Evolutionary conservation across 2,113 vertebrate species (phyloP), one percentile per base, ranked within the genome.

Genomic region (Mungos mungo): DNA sequence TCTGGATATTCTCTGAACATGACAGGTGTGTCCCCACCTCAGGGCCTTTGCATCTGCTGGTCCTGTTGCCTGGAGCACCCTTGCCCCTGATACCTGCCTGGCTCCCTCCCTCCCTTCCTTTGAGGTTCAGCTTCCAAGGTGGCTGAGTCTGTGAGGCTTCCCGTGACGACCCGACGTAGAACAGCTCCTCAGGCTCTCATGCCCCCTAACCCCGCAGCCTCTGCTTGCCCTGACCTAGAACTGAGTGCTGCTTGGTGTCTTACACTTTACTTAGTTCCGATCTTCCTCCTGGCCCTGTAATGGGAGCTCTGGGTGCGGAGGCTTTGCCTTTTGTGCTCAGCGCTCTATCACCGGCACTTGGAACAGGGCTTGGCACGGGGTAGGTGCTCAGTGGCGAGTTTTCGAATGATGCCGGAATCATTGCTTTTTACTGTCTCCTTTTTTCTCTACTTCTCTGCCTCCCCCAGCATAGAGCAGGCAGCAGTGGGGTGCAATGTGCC

Each of bases 41-140:
- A 54, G 52, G 76, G 54, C 77, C 92, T 95, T 85, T 85, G 93
- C 38, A 77, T 57, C 33, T 71, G 29, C 88, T 27, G 66, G 14
- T n/a, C 35, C 27, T 96, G 45, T 91, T 50, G 65, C 83, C 57
- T 16, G n/a, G 41, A 57, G 29, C 60, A n/a, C 33, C n/a, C 10
- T 33, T 38, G 50, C 25, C n/a, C 31, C 68, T 68, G 52, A 5
- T 21, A 4, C 6, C 66, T 65, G 50, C 71, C 57, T 60, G 66
- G 91, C 72, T 95, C 41, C 7, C 18, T 50, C 14, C 27, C 45
- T 38, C 19, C 33, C 38, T 86, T 57, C 74, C 45, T 92, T 84
- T 16, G 7, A 41, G n/a, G 52, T 0, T 38, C 2, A 6, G 68
- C 82, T 82, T 52, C 31, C 21, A 57, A 18, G 18, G 45, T 7